These are phyloP conservation scores for Selenia dentaria DNA, from an alignment of 2,888 invertebrate species.

Conservation along the genomic window DNA sequence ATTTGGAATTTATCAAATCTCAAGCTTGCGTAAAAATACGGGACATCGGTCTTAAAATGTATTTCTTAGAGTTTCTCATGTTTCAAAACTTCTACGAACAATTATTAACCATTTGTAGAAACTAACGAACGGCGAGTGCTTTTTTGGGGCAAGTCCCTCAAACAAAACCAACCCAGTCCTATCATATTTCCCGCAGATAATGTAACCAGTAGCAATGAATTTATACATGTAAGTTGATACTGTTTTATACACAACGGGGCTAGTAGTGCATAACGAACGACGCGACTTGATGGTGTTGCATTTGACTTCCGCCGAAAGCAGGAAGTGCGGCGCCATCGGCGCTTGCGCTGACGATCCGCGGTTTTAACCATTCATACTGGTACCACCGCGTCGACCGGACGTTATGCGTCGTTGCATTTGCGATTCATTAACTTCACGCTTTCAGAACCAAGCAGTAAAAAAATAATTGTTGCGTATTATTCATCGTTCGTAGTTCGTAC, in stretches of 20 bases:
- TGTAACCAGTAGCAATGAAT: conserved; percentile 50
- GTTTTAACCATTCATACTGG: conserved; percentile 54
- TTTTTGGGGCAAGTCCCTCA: conserved; percentile 29
- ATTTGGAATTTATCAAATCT: too few relatives aligned
- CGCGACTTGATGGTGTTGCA: conserved; percentile 63
- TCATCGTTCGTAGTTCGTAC: conserved; percentile 16
- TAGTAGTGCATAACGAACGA: conserved; percentile 68
- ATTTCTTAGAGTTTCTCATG: too few relatives aligned
- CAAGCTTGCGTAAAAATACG: too few relatives aligned
- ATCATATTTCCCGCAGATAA: conserved; percentile 34
- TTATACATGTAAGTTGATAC: conserved; percentile 56
- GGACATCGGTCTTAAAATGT: too few relatives aligned
- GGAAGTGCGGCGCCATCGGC: conserved; percentile 73
- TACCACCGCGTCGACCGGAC: conserved; percentile 59
- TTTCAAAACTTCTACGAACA: background rate
- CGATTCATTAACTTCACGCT: conserved; percentile 48
- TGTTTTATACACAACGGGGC: conserved; percentile 54
- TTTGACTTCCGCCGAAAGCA: conserved; percentile 68
- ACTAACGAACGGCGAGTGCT: conserved; percentile 17
- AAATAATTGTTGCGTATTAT: conserved; percentile 34
- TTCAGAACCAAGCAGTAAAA: conserved; percentile 29
- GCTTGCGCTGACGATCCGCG: conserved; percentile 58
- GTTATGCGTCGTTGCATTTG: conserved; percentile 53
- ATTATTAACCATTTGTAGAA: background rate
- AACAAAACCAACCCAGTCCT: conserved; percentile 34